A percentile compares a stretch with the other conserved stretches of the same genome.
Evolutionary conservation across 2,113 vertebrate species (phyloP).

Genomic region (Gambusia affinis): DNA sequence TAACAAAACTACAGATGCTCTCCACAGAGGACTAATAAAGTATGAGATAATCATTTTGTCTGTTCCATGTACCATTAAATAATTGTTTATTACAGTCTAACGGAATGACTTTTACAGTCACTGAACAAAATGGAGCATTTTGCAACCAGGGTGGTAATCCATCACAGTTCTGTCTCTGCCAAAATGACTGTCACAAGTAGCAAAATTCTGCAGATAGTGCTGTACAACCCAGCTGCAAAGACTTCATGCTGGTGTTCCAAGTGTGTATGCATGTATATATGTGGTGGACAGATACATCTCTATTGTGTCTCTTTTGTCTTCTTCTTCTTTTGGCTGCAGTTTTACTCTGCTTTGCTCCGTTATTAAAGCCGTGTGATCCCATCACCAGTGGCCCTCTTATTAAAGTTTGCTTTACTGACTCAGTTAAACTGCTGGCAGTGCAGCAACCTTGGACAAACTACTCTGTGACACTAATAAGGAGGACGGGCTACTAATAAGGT

Average conservation of each 20-base stretch:
- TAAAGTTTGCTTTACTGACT: conserved; percentile 9
- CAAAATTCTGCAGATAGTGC: conserved; percentile 48
- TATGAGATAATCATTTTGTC: conserved; percentile 54
- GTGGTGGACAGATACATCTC: background rate
- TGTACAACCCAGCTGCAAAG: conserved; percentile 14
- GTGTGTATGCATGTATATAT: background rate
- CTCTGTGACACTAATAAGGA: conserved; percentile 24
- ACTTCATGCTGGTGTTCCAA: no score
- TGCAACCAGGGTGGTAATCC: conserved; percentile 40
- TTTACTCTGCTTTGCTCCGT: conserved; percentile 17
- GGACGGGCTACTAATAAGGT: background rate
- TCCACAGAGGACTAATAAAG: conserved; percentile 46
- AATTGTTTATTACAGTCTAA: conserved; percentile 48
- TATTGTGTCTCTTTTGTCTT: background rate
- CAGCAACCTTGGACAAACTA: conserved; percentile 27
- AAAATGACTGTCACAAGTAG: conserved; percentile 54
- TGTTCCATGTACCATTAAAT: conserved; percentile 53
- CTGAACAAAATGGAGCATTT: conserved; percentile 37
- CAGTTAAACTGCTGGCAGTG: conserved; percentile 32
- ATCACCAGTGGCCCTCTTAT: conserved; percentile 11
- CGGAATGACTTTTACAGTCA: conserved; percentile 44
- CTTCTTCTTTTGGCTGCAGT: conserved; percentile 3
- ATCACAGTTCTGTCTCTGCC: conserved; percentile 42
- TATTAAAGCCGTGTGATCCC: conserved; percentile 16
- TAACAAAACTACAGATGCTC: conserved; percentile 41